These are phyloP conservation scores for Oryctes rhinoceros DNA, from an alignment of 1,140 invertebrate genomes.

Conservation along the genomic window DNA sequence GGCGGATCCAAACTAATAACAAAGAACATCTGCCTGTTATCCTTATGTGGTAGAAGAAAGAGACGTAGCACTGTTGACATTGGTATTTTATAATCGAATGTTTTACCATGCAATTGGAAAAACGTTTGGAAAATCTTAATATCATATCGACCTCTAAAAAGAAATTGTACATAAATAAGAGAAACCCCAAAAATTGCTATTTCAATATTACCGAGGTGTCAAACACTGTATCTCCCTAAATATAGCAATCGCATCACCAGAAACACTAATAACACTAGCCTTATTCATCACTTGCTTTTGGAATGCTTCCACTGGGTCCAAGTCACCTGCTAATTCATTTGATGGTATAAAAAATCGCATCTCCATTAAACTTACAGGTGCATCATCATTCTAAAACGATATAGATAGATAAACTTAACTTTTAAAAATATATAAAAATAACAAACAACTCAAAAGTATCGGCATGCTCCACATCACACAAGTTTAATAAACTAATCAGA, in stretches of 20 bases:
- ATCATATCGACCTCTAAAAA: constrained; percentile 96
- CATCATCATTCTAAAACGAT: constrained; percentile 89
- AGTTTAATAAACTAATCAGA: too few relatives aligned
- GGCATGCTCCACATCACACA: too few relatives aligned
- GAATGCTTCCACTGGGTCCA: constrained; percentile 94
- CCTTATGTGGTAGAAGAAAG: constrained; percentile 96
- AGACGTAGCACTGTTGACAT: constrained; percentile 94
- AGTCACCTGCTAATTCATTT: constrained; percentile 81
- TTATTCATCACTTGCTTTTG: constrained; percentile 95
- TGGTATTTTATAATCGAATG: constrained; percentile 99
- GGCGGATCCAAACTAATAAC: constrained; percentile 99
- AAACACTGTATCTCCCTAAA: constrained; percentile 97
- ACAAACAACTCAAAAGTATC: too few relatives aligned
- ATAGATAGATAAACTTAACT: background rate
- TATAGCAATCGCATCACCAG: constrained; percentile 96
- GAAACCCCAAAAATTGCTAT: background rate
- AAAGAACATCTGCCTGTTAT: constrained; percentile 98
- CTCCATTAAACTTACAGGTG: constrained; percentile 95
- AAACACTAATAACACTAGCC: constrained; percentile 96
- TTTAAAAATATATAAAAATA: too few relatives aligned
- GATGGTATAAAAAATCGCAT: constrained; percentile 97
- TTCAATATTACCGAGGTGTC: constrained; percentile 83
- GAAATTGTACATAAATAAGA: constrained; percentile 39
- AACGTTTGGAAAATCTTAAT: constrained; percentile 98
- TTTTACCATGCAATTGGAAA: constrained; percentile 99